Percentiles rank a stretch among this genome's conserved stretches.
These are phyloP conservation scores for Hirtodrosophila histrioides DNA, from an alignment of 2,888 invertebrate species.

Conservation along the genomic window DNA sequence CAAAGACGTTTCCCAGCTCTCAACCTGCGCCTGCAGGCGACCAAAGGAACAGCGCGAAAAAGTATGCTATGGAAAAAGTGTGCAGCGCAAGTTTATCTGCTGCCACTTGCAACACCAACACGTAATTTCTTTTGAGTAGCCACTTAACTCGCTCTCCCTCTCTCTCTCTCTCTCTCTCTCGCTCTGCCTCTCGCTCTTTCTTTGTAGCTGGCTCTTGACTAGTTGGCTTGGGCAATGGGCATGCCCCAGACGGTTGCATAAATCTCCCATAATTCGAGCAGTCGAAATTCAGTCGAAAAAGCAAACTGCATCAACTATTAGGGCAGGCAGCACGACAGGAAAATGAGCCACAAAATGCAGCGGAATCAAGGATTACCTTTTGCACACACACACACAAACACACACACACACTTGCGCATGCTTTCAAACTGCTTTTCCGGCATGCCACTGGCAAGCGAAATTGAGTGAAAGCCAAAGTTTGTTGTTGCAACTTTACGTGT, in stretches of 20 bases:
- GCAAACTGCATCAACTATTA: slow-evolving; percentile 51
- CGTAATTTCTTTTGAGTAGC: slow-evolving; percentile 71
- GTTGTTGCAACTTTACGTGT: slow-evolving; percentile 67
- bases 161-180: slow-evolving; percentile 2
- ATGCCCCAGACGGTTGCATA: slow-evolving; percentile 61
- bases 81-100: slow-evolving; percentile 60
- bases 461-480: slow-evolving; percentile 75
- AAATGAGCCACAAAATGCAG: slow-evolving; percentile 67
- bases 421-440: slow-evolving; percentile 56
- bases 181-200: slow-evolving; percentile 3
- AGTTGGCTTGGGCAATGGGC: slow-evolving; percentile 50
- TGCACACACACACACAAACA: slow-evolving; percentile 19
- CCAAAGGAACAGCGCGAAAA: slow-evolving; percentile 35
- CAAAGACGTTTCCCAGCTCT: slow-evolving; percentile 29
- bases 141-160: slow-evolving; percentile 55
- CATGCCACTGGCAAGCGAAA: slow-evolving; percentile 54
- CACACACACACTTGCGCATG: slow-evolving; percentile 23
- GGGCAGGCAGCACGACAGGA: slow-evolving; percentile 46
- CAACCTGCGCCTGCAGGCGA: slow-evolving; percentile 10
- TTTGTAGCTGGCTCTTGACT: slow-evolving; percentile 35
- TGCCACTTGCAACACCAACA: slow-evolving; percentile 65
- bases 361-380: slow-evolving; percentile 71
- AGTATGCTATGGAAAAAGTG: slow-evolving; percentile 29
- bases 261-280: slow-evolving; percentile 70
- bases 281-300: slow-evolving; percentile 29